Evolutionary conservation across 2,113 vertebrate species (phyloP).

Genomic region (Crotophaga sulcirostris): DNA sequence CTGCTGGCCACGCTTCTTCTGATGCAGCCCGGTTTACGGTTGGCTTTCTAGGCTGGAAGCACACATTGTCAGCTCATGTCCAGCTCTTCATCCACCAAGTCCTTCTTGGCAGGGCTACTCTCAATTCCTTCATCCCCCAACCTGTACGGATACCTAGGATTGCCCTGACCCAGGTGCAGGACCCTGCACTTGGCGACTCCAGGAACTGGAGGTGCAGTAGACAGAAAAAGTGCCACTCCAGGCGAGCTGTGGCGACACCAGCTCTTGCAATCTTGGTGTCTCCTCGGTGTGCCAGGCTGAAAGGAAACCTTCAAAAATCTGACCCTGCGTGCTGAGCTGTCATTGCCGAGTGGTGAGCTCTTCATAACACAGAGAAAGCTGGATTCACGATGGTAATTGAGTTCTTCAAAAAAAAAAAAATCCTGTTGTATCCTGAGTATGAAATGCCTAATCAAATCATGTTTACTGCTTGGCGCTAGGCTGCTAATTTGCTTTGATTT

Average conservation of each 20-base stretch:
- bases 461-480: background rate
- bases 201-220: background rate
- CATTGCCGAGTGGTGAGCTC: background rate
- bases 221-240: background rate
- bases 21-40: background rate
- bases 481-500: conserved; percentile 65
- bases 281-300: background rate
- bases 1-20: accelerated
- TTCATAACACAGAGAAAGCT: background rate
- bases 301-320: background rate
- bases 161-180: background rate
- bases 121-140: accelerated
- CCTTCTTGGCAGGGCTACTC: background rate
- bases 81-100: background rate
- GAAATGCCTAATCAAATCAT: conserved; percentile 56
- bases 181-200: background rate
- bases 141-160: accelerated
- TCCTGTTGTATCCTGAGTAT: background rate
- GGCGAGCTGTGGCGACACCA: background rate
- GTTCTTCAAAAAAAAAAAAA: background rate
- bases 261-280: background rate
- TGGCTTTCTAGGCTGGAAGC: background rate
- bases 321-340: background rate
- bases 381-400: background rate
- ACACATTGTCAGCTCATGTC: accelerated